A percentile compares a stretch with the other conserved stretches of the same genome.
phyloP scores from a whole-genome alignment of 2,888 invertebrate species.

The Dicyrtoma fusca region DNA sequence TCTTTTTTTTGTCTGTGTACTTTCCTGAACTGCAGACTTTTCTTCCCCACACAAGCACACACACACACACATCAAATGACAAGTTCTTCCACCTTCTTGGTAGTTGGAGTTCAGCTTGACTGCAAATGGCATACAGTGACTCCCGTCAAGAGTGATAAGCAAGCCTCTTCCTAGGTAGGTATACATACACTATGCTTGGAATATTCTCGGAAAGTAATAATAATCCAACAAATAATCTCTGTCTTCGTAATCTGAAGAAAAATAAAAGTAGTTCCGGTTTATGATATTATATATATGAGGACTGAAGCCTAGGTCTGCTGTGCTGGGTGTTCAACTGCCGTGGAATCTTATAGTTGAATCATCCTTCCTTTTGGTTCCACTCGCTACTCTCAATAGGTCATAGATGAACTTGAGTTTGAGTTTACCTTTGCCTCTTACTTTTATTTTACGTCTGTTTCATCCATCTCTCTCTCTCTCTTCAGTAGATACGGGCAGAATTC shows the following conservation, averaged over 20 bases:
- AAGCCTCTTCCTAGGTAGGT: too few relatives aligned
- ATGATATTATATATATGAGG: constrained; percentile 10
- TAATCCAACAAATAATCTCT: neutral
- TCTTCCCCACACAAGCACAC: too few relatives aligned
- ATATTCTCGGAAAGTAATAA: neutral
- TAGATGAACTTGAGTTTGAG: constrained; percentile 17
- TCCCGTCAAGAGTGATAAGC: too few relatives aligned
- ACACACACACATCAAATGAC: too few relatives aligned
- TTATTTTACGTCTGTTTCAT: neutral
- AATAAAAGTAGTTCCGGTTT: constrained; percentile 33
- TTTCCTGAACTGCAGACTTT: too few relatives aligned
- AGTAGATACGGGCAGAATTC: neutral
- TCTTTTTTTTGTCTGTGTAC: too few relatives aligned
- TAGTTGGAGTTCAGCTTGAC: too few relatives aligned
- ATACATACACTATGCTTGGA: neutral
- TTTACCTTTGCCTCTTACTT: too few relatives aligned
- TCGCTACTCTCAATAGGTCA: constrained; percentile 32
- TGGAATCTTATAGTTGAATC: constrained; percentile 33
- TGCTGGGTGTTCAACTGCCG: constrained; percentile 19
- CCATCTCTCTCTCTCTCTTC: neutral
- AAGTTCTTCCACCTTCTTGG: too few relatives aligned
- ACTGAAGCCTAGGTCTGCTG: too few relatives aligned
- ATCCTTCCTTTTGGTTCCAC: constrained; percentile 30
- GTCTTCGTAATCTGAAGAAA: constrained; percentile 11
- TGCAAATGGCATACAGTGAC: too few relatives aligned